Evolutionary conservation across 2,888 invertebrate genomes (phyloP).

Genomic region (Clunio marinus): DNA sequence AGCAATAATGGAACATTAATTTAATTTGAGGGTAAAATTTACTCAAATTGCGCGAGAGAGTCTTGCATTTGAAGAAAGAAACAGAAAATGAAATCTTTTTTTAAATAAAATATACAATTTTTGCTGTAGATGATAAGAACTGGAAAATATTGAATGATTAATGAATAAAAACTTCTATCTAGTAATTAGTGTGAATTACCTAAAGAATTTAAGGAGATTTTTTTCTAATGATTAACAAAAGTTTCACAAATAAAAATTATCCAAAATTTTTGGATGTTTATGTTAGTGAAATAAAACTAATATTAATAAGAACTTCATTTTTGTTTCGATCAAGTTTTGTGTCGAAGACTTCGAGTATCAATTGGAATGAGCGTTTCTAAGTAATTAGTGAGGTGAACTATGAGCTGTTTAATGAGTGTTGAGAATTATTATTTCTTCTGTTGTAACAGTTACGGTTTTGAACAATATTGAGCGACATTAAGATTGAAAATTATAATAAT

Average conservation of each 20-base stretch:
- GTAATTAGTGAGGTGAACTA: background rate
- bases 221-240: background rate
- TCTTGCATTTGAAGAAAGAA: too few relatives aligned
- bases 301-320: too few relatives aligned
- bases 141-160: background rate
- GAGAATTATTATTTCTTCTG: background rate
- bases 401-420: background rate
- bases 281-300: too few relatives aligned
- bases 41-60: background rate
- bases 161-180: background rate
- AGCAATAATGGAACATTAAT: constrained; percentile 23
- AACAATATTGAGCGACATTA: background rate
- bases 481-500: background rate
- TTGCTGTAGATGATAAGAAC: background rate
- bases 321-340: background rate
- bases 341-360: background rate
- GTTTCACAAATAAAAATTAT: too few relatives aligned
- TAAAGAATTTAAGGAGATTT: background rate
- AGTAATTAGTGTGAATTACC: constrained; percentile 10
- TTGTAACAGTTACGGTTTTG: background rate
- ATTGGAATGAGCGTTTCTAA: background rate
- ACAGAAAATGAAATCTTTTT: background rate
- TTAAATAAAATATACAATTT: background rate
- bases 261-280: too few relatives aligned
- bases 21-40: background rate